Evolutionary conservation across 64 coral and sea anemone species (phyloP).

Genomic region (Actinia equina): DNA sequence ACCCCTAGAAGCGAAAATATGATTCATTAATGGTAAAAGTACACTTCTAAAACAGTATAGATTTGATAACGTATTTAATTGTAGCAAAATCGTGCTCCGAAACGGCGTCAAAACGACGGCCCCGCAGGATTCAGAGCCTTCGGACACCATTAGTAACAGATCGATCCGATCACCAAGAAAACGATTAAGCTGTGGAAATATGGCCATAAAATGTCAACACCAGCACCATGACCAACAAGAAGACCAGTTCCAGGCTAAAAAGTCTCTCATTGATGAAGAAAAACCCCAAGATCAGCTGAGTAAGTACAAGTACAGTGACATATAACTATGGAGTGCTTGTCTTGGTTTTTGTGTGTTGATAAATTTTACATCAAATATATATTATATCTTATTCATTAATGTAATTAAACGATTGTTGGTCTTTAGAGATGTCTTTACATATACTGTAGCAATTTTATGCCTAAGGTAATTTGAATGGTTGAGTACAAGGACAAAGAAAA

Average conservation of each 20-base stretch:
- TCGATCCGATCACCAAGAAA: constrained; percentile 7
- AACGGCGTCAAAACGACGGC: constrained; percentile 31
- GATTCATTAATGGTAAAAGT: neutral
- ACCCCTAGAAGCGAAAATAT: neutral
- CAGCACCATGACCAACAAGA: constrained; percentile 5
- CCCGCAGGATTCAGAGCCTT: constrained; percentile 11
- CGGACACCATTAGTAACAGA: neutral
- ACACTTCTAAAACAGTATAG: neutral
- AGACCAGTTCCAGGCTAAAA: constrained; percentile 16
- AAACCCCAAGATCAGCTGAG: constrained; percentile 16
- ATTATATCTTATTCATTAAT: neutral
- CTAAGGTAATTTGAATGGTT: neutral
- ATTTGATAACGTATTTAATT: neutral
- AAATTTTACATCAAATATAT: neutral
- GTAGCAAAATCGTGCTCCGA: neutral
- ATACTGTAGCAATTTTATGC: neutral
- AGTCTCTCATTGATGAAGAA: constrained; percentile 5
- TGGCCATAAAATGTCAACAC: constrained; percentile 32
- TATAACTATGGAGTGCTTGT: neutral
- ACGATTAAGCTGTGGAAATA: constrained; percentile 41
- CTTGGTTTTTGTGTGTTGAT: neutral
- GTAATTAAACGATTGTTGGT: neutral
- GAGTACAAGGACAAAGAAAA: no score
- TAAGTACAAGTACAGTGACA: neutral
- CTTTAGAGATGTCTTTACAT: neutral